A percentile compares a stretch with the other conserved stretches of the same genome.
phyloP scores from a whole-genome alignment of 2,888 invertebrate genomes.

The Ochropleura leucogaster region DNA sequence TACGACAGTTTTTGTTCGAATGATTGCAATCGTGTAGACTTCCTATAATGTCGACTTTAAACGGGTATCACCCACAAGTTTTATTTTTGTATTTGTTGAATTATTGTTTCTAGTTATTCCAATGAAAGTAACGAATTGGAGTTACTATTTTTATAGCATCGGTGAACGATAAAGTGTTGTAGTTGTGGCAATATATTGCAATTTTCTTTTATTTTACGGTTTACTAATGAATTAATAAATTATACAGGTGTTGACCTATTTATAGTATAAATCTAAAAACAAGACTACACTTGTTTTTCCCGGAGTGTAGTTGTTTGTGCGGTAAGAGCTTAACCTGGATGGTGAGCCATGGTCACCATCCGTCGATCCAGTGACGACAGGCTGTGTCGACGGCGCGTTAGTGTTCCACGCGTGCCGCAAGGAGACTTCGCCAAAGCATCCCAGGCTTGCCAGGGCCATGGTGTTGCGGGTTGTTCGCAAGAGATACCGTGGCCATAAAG shows the following conservation, averaged over 20 bases:
- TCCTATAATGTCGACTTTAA: conserved; percentile 43
- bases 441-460: no score
- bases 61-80: conserved; percentile 31
- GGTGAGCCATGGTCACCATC: no score
- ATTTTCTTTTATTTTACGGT: background rate
- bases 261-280: background rate
- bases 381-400: no score
- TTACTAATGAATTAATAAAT: background rate
- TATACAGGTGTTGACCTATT: conserved; percentile 2
- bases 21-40: conserved; percentile 53
- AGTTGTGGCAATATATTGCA: conserved; percentile 10
- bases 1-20: conserved; percentile 36
- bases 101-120: conserved; percentile 9
- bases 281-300: no score
- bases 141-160: conserved; percentile 37
- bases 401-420: no score
- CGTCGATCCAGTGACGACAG: no score
- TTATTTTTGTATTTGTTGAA: conserved; percentile 23
- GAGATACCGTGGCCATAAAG: no score
- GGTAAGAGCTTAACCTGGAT: no score
- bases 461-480: no score
- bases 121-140: conserved; percentile 42
- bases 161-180: background rate
- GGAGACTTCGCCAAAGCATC: no score
- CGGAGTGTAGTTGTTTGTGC: no score